A percentile compares a stretch with the other conserved stretches of the same genome.
These are phyloP conservation scores for Equus quagga DNA, from an alignment of 2,113 vertebrate species.

Conservation along the genomic window DNA sequence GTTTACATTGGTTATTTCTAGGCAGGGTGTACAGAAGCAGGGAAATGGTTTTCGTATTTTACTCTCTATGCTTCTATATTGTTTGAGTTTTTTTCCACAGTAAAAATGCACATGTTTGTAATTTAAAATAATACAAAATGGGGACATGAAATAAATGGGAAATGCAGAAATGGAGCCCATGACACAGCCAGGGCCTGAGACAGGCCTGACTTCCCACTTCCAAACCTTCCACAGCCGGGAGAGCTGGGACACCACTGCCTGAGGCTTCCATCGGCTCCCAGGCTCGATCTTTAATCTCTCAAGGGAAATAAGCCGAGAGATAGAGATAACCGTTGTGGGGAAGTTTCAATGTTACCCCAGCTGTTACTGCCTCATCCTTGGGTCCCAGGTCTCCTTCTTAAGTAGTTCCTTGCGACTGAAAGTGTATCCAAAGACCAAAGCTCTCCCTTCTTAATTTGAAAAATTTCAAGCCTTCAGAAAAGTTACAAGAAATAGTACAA, in stretches of 20 bases:
- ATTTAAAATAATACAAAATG: neutral
- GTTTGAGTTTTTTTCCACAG: neutral
- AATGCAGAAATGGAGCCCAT: neutral
- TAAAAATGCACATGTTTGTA: neutral
- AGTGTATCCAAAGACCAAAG: neutral
- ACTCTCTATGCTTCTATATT: neutral
- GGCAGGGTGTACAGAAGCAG: neutral
- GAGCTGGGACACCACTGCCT: neutral
- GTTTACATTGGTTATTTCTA: neutral
- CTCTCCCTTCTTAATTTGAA: neutral
- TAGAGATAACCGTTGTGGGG: no score
- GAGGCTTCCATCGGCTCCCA: neutral
- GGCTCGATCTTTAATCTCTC: neutral
- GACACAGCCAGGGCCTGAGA: neutral
- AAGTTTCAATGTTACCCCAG: neutral
- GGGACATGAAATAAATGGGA: neutral
- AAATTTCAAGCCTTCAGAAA: neutral
- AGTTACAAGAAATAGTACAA: neutral
- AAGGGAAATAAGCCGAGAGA: neutral
- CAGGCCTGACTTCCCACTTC: neutral
- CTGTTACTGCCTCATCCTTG: neutral
- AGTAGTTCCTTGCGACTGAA: neutral
- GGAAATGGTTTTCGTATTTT: neutral
- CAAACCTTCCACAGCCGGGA: no score
- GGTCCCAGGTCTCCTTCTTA: neutral